Conservation (phyloP, 2,888 invertebrate genomes). For the Nowickia ferox region DNA sequence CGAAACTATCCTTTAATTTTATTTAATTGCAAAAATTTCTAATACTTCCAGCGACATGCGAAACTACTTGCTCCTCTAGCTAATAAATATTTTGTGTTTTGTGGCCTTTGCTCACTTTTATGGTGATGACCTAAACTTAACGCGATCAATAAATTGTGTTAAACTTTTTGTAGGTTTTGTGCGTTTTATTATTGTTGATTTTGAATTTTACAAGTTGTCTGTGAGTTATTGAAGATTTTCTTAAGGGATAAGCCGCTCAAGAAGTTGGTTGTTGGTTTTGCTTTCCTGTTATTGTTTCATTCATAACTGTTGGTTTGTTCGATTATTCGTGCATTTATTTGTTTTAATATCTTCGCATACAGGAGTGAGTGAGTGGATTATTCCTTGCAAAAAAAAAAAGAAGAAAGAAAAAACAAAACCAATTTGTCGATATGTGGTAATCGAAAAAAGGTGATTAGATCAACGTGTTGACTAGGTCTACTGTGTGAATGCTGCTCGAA, state of each 20-base stretch:
- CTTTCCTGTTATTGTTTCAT: conserved; percentile 63
- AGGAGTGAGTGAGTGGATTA: conserved; percentile 47
- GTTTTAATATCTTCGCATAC: conserved; percentile 31
- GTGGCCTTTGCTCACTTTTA: conserved; percentile 30
- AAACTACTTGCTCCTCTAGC: neutral
- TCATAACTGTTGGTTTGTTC: conserved; percentile 66
- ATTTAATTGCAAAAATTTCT: neutral
- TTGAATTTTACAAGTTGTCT: conserved; percentile 60
- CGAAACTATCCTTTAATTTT: too few relatives aligned
- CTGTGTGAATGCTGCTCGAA: conserved; percentile 27
- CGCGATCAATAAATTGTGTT: conserved; percentile 68
- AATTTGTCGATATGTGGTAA: conserved; percentile 71
- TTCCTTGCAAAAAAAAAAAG: conserved; percentile 4
- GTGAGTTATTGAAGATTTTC: conserved; percentile 61
- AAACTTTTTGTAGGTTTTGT: conserved; percentile 41
- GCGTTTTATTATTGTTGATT: conserved; percentile 55
- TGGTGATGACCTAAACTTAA: conserved; percentile 69
- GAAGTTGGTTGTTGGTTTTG: conserved; percentile 32
- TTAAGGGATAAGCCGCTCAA: conserved; percentile 68
- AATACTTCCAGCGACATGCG: neutral
- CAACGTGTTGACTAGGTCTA: conserved; percentile 53
- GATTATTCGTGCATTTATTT: conserved; percentile 20
- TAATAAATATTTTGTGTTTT: conserved; percentile 35
- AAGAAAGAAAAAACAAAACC: conserved; percentile 48
- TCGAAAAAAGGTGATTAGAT: conserved; percentile 68